Percentiles rank a stretch among this genome's conserved stretches.
phyloP scores from a whole-genome alignment of 1,140 invertebrate species.

The Drosophila pachea region DNA sequence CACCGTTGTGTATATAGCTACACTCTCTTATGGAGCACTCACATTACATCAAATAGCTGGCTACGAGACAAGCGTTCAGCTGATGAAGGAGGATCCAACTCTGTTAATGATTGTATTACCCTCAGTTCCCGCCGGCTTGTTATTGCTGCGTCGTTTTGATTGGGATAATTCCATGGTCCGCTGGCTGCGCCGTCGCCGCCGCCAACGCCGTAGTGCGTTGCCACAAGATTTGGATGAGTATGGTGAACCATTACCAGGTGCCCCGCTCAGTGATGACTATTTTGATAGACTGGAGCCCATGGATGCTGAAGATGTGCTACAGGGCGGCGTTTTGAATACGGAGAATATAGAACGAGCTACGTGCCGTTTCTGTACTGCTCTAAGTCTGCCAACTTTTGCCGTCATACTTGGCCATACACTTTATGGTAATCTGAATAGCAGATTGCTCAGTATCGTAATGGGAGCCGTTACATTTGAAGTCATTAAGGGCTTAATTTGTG shows the following conservation, averaged over 20 bases:
- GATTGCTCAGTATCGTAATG: constrained; percentile 25
- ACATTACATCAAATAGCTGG: constrained; percentile 50
- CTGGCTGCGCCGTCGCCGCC: constrained; percentile 46
- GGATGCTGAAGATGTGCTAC: constrained; percentile 23
- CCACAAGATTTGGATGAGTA: constrained; percentile 32
- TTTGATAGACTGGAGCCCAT: constrained; percentile 40
- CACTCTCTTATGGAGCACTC: constrained; percentile 45
- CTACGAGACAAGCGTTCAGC: constrained; percentile 27
- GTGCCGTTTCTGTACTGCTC: constrained; percentile 43
- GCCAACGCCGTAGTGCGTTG: constrained; percentile 12
- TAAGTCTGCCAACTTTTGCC: constrained; percentile 54
- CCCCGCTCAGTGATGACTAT: constrained; percentile 48
- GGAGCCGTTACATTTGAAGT: constrained; percentile 56
- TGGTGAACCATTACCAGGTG: constrained; percentile 45
- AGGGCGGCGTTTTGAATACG: constrained; percentile 7
- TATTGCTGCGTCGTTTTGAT: constrained; percentile 45
- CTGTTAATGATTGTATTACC: constrained; percentile 59
- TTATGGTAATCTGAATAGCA: constrained; percentile 28
- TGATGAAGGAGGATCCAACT: constrained; percentile 54
- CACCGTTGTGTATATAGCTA: constrained; percentile 53
- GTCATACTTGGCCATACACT: constrained; percentile 44
- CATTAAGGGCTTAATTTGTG: constrained; percentile 42
- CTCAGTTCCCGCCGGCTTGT: constrained; percentile 33
- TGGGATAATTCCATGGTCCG: constrained; percentile 50
- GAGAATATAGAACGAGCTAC: constrained; percentile 39